Percentiles rank a stretch among this genome's conserved stretches.
Evolutionary conservation across 2,113 vertebrate species (phyloP).

Genomic region (Pseudorhombus dupliciocellatus): DNA sequence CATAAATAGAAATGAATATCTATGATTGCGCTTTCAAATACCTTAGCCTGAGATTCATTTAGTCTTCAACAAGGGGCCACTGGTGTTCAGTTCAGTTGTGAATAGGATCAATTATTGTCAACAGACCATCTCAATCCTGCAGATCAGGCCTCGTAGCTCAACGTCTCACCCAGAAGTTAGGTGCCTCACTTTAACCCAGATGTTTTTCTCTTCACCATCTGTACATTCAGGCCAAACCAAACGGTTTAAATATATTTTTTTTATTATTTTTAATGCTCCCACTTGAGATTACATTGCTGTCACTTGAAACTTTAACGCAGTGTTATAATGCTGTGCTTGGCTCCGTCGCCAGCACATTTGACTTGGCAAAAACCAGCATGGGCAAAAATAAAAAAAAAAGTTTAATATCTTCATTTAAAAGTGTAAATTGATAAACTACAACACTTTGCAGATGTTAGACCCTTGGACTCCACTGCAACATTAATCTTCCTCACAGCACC

Average conservation of each 20-base stretch:
- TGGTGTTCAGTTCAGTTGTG: too few species aligned
- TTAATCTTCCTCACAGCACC: not conserved
- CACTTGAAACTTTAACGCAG: not conserved
- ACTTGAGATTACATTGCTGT: not conserved
- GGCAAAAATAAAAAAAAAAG: not conserved
- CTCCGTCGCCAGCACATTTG: not conserved
- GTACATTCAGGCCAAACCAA: not conserved
- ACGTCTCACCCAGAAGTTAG: not conserved
- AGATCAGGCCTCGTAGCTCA: not conserved
- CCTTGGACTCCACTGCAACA: constrained; percentile 4
- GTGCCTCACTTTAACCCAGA: not conserved
- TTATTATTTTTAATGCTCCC: not conserved
- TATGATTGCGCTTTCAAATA: too few species aligned
- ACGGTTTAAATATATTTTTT: not conserved
- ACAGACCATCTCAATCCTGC: too few species aligned
- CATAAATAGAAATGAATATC: not conserved
- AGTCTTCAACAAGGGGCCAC: too few species aligned
- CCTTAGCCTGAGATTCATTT: too few species aligned
- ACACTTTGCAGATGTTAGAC: constrained; percentile 16
- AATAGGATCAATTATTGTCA: too few species aligned
- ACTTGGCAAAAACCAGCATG: not conserved
- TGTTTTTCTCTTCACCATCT: not conserved
- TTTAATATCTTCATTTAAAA: constrained; percentile 26
- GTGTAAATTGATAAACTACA: not conserved
- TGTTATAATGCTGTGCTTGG: constrained; percentile 8